Evolutionary conservation across 2,888 invertebrate species (phyloP), one percentile per base, ranked within the genome.

Genomic region (Anarsia innoxiella): DNA sequence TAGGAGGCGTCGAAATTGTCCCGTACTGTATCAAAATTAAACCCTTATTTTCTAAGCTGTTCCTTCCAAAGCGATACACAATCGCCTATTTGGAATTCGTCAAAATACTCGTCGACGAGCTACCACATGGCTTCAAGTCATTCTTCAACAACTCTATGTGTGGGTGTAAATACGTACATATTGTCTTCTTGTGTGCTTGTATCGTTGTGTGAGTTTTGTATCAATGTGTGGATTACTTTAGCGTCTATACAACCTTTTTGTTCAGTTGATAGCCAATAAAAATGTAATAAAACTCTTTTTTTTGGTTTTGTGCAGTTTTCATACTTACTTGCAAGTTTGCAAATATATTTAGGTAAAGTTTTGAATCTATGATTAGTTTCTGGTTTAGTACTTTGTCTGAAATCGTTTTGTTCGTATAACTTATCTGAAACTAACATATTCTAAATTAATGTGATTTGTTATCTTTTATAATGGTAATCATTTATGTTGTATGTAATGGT

Each of bases 11-110:
- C n/a, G n/a, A n/a, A n/a, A n/a, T n/a, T n/a, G n/a, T n/a, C n/a
- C n/a, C n/a, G n/a, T n/a, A n/a, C n/a, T n/a, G n/a, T n/a, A n/a
- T n/a, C n/a, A n/a, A n/a, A n/a, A n/a, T n/a, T n/a, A n/a, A n/a
- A n/a, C n/a, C n/a, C n/a, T n/a, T n/a, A n/a, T n/a, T 16, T 26
- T n/a, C 16, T 11, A 10, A 27, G 10, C 2, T 15, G 36, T 37
- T 8, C 47, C 23, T 23, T 44, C 66, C 38, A 23, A 2, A 12
- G 0, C 11, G 44, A 64, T 56, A 63, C 48, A 61, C 68, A 59
- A 36, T 28, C 44, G 48, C 66, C 77, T 79, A 80, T 77, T 75
- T 64, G 77, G 79, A 77, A 80, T 82, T 79, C 80, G 75, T 82
- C 80, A 82, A 80, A 82, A 80, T 79, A 78, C 71, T 72, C 68